Evolutionary conservation across 2,888 invertebrate genomes (phyloP), one percentile per base, ranked within the genome.

Genomic region (Brachyptera risi): DNA sequence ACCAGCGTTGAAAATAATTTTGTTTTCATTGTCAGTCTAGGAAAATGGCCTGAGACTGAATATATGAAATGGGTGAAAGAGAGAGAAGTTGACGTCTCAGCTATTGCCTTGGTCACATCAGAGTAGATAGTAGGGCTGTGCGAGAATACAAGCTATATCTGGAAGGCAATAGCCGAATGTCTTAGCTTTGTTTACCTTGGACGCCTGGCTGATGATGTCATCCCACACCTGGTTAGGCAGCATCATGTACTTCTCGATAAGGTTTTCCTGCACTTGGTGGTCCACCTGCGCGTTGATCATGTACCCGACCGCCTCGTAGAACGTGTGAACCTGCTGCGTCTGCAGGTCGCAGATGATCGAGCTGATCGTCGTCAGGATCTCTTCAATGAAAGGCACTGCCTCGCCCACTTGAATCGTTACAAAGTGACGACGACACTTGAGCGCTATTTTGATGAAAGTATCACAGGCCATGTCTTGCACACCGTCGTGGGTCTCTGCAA

Each of bases 391-490:
- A 56, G 99, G 97, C 79, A 92, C 88, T 38, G 89, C 87, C 78
- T 99, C 99, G 42, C 97, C 97, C 65, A 92, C 88, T 80, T 99
- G 98, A 44, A 92, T 85, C 65, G 91, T 94, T 19, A 98, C 96
- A 80, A 99, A 99, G 79, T 99, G 98, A 69, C 97, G 84, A 66
- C 96, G 84, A 78, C 99, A 99, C 78, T 99, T 99, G 70, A 96
- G 83, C 27, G 99, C 96, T 72, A 99, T 99, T 80, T 99, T 99
- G 69, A 99, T 99, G 75, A 99, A 99, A 40, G 99, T 99, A 79
- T 99, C 99, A 81, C 99, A 99, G 63, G 99, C 99, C 99, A 99
- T 99, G 73, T 99, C 99, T 78, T 99, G 98, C 26, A 99, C 99
- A 71, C 99, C 99, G 75, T 98, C 99, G 75, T 99, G 99, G 59